phyloP scores from a whole-genome alignment of 2,888 invertebrate genomes.

The Apodemia zela region DNA sequence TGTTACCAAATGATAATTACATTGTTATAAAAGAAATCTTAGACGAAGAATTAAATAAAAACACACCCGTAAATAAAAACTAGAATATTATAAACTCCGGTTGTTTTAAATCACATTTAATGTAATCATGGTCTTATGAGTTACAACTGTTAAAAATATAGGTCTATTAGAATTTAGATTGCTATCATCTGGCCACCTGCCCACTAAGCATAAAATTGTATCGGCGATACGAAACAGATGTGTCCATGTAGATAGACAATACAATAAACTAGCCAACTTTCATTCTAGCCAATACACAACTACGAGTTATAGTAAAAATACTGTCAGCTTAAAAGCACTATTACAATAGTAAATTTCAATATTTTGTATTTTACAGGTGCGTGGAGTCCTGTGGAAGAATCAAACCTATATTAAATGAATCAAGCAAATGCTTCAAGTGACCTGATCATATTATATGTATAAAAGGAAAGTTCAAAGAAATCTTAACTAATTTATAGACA shows the following conservation, averaged over 20 bases:
- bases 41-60: too few relatives aligned
- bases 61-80: too few relatives aligned
- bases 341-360: neutral
- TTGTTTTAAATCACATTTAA: too few relatives aligned
- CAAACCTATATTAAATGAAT: slow-evolving; percentile 2
- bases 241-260: too few relatives aligned
- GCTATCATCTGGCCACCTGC: neutral
- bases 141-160: too few relatives aligned
- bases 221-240: too few relatives aligned
- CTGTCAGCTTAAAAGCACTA: neutral
- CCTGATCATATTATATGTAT: slow-evolving; percentile 9
- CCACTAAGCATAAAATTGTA: too few relatives aligned
- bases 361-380: slow-evolving; percentile 17
- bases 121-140: too few relatives aligned
- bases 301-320: neutral
- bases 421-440: neutral
- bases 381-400: slow-evolving; percentile 9
- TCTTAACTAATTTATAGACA: slow-evolving; percentile 1
- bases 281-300: neutral
- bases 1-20: too few relatives aligned
- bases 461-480: slow-evolving; percentile 13
- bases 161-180: neutral
- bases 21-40: too few relatives aligned
- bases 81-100: too few relatives aligned
- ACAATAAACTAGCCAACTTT: neutral